phyloP scores from a whole-genome alignment of 2,888 invertebrate genomes.

The Liposcelis brunnea region DNA sequence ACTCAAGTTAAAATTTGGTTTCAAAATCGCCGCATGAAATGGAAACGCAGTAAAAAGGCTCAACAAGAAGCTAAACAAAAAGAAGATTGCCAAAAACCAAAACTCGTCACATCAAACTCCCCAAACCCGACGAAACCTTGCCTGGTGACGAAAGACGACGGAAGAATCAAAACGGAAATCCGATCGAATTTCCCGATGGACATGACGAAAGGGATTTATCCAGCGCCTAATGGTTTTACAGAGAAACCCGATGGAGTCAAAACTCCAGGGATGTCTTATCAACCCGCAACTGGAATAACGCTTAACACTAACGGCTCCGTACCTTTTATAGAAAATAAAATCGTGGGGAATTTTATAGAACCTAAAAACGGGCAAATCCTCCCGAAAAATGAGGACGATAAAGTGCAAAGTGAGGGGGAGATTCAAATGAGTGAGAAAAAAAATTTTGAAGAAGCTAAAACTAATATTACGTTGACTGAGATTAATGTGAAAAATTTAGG shows the following conservation, averaged over 20 bases:
- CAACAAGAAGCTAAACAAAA: constrained; percentile 55
- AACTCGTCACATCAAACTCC: not conserved
- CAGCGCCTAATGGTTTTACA: not conserved
- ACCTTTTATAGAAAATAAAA: too few relatives aligned
- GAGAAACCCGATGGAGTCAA: not conserved
- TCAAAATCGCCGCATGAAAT: constrained; percentile 96
- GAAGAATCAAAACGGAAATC: not conserved
- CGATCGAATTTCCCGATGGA: not conserved
- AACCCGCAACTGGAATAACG: too few relatives aligned
- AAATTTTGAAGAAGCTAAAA: not conserved
- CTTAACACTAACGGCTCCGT: too few relatives aligned
- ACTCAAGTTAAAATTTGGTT: constrained; percentile 99
- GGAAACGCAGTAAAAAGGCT: constrained; percentile 94
- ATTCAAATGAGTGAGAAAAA: not conserved
- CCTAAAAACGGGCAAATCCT: too few relatives aligned
- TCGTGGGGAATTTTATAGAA: too few relatives aligned
- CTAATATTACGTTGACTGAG: not conserved
- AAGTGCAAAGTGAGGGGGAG: not conserved
- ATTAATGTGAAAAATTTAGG: constrained; percentile 2
- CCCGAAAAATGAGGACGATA: not conserved
- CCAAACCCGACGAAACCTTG: not conserved
- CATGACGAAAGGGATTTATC: not conserved
- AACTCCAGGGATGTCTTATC: too few relatives aligned
- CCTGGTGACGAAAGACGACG: not conserved
- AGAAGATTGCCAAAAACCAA: constrained; percentile 15